Conservation (phyloP, 2,797 vertebrate genomes). For the Lindbergichthys nudifrons region DNA sequence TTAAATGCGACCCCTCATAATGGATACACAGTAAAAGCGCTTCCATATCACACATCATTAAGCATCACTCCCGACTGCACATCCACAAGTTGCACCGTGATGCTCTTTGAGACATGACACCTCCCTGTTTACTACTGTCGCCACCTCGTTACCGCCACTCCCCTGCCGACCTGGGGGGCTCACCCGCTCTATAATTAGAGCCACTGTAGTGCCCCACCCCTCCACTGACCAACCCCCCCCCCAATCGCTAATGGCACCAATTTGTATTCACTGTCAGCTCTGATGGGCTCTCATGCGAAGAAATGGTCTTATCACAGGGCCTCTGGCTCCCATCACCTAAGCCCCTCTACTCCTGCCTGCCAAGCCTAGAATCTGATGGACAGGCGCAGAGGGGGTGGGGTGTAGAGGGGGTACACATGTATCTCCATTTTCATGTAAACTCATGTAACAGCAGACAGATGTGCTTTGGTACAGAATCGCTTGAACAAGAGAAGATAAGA, state of each 20-base stretch:
- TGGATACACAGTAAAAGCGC: constrained; percentile 43
- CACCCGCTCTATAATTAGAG: constrained; percentile 79
- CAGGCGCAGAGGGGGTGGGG: constrained; percentile 42
- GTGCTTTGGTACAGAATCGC: constrained; percentile 15
- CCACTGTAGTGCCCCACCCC: constrained; percentile 50
- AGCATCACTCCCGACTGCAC: constrained; percentile 36
- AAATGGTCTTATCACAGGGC: constrained; percentile 76
- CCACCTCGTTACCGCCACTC: constrained; percentile 65
- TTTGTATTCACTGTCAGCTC: constrained; percentile 85
- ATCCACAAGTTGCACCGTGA: constrained; percentile 32
- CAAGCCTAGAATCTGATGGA: constrained; percentile 65
- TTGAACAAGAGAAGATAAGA: background rate
- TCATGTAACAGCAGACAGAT: constrained; percentile 55
- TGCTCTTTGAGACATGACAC: constrained; percentile 49
- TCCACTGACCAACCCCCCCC: constrained; percentile 27
- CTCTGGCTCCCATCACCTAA: constrained; percentile 79
- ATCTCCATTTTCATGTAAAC: constrained; percentile 62
- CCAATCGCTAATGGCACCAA: constrained; percentile 77
- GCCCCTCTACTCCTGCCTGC: constrained; percentile 67
- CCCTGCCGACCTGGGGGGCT: constrained; percentile 48
- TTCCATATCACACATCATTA: constrained; percentile 65
- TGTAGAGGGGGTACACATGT: constrained; percentile 30
- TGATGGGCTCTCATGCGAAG: constrained; percentile 80
- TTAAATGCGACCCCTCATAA: constrained; percentile 61
- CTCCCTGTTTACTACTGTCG: constrained; percentile 61